Evolutionary conservation across 2,797 vertebrate species (phyloP).

Genomic region (Phyllotis vaccarum): DNA sequence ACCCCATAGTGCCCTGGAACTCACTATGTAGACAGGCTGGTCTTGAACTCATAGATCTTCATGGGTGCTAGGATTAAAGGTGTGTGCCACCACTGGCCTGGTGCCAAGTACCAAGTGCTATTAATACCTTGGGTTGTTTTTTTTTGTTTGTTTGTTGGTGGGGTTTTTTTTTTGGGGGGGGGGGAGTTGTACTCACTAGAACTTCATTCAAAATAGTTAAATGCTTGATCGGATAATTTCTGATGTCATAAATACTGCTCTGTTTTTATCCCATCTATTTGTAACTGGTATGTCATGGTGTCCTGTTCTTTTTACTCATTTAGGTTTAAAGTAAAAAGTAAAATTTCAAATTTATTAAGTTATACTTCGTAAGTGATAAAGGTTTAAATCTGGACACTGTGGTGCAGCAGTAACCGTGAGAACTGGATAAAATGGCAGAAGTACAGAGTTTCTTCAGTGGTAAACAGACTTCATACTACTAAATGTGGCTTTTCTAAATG

Average conservation of each 20-base stretch:
- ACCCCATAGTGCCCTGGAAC: no score
- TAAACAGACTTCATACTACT: conserved; percentile 24
- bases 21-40: no score
- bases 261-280: conserved; percentile 41
- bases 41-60: no score
- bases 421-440: conserved; percentile 48
- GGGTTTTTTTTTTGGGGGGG: no score
- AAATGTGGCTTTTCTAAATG: conserved; percentile 46
- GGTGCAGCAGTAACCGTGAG: background rate
- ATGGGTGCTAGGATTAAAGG: no score
- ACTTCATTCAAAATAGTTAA: background rate
- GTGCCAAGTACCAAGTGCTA: no score
- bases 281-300: conserved; percentile 16
- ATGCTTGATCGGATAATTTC: background rate
- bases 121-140: no score
- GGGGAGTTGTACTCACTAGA: background rate
- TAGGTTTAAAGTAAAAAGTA: conserved; percentile 32
- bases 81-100: no score
- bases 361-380: conserved; percentile 9
- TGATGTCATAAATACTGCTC: background rate
- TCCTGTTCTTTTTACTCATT: conserved; percentile 2
- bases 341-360: conserved; percentile 14
- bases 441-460: background rate
- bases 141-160: no score
- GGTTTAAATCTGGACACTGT: conserved; percentile 24